Evolutionary conservation across 2,797 vertebrate species (phyloP), one percentile per base, ranked within the genome.

Genomic region (Apogon talboti): DNA sequence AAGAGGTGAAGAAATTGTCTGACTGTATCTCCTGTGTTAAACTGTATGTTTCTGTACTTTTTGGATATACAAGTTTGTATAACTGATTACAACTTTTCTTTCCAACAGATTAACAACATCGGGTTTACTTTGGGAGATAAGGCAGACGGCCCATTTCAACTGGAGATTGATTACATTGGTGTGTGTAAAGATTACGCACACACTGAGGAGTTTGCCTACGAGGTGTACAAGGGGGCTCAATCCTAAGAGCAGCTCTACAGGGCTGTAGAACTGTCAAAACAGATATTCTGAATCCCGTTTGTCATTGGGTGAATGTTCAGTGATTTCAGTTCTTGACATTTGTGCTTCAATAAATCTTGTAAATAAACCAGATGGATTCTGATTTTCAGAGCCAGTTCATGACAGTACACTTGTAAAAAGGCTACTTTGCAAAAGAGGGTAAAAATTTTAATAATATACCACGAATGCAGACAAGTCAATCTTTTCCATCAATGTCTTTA

Each of bases 91-190:
- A 28, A 28, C 24, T 28, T 28, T n/a, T 42, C 13, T n/a, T n/a
- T 13, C 6, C 75, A 58, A 35, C 88, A 99, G 97, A 46, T 99
- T 0, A 95, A 95, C 69, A 94, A 92, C 5, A 72, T 99, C 46
- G 97, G 96, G 63, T 95, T 99, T 68, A 98, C 97, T 0, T 69
- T 99, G 13, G 96, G 93, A 66, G 98, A 99, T 78, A 95, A 96
- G 91, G 90, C 94, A 4, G 91, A 98, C 18, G 98, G 98, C 3
- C 95, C 94, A 0, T 99, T 97, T 89, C 96, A 97, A 80, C 87
- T 99, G 71, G 97, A 99, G 90, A 96, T 99, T 0, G 96, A 99
- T 66, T 98, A 93, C 77, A 96, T 98, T 59, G 98, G 95, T 1
- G 86, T 96, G 24, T 89, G 91, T 56, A 95, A 89, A 0, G 97